Conservation (phyloP, 2,888 invertebrate species). For the Apamea monoglypha region DNA sequence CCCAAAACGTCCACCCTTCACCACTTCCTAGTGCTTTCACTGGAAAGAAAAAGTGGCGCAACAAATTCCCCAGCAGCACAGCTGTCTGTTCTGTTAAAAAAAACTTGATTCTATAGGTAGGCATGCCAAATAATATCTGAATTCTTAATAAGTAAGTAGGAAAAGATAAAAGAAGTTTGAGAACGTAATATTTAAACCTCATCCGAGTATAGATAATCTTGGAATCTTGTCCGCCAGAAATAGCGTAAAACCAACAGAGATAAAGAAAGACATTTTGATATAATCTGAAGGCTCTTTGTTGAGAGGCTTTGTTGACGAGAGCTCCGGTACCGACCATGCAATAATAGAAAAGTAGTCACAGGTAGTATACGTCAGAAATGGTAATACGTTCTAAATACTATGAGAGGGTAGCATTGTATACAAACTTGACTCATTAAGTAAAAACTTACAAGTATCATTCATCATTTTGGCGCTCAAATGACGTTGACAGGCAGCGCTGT, state of each 20-base stretch:
- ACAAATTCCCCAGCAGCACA: no score
- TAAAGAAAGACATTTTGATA: constrained; percentile 40
- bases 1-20: no score
- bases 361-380: background rate
- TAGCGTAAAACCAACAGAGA: constrained; percentile 27
- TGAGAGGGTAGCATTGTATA: background rate
- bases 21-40: no score
- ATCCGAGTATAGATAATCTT: constrained; percentile 10
- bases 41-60: no score
- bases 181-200: constrained; percentile 6
- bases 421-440: background rate
- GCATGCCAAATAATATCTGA: background rate
- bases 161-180: constrained; percentile 2
- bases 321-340: background rate
- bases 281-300: constrained; percentile 47
- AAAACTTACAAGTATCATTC: background rate
- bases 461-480: background rate
- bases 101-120: no score
- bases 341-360: background rate
- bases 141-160: background rate
- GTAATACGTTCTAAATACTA: background rate
- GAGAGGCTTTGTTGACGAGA: constrained; percentile 26
- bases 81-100: no score
- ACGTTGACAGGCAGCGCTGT: background rate
- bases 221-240: constrained; percentile 22